Evolutionary conservation across 2,888 invertebrate genomes (phyloP), one percentile per base, ranked within the genome.

Genomic region (Nysson spinosus): DNA sequence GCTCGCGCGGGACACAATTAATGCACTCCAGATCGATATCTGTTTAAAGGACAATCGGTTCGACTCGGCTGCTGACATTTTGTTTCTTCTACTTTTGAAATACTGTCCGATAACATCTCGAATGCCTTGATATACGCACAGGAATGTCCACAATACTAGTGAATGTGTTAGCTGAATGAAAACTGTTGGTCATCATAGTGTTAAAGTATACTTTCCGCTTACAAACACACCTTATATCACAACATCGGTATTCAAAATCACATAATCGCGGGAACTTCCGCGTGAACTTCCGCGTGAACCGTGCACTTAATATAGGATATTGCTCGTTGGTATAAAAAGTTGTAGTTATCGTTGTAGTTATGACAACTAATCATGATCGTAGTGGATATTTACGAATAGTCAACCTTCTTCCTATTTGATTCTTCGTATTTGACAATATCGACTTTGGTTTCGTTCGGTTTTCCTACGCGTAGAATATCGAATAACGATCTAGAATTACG

Each of bases 121-220:
- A 28, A 35, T 34, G 5, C 34, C 14, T 14, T n/a, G 30, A 30
- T 24, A 9, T 6, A 12, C 24, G 14, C 17, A 26, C 32, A 55
- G 58, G 71, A 75, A 75, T 71, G 62, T 46, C 52, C 22, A 17
- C 61, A 72, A 66, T 69, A 74, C 60, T 75, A 65, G 24, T 44
- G 54, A 30, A 49, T 49, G 12, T 5, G 16, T 16, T 14, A 11
- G 28, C 43, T 9, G 12, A 17, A 19, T 40, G 9, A 11, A 12
- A 1, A n/a, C n/a, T n/a, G 24, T 30, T 11, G 5, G 4, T 3
- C 11, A 4, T 1, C 30, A n/a, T n/a, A n/a, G n/a, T 11, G 11
- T n/a, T 4, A n/a, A n/a, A 30, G 1, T 9, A 30, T 30, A n/a
- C n/a, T n/a, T n/a, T n/a, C n/a, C n/a, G 3, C 26, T 4, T 17